These are phyloP conservation scores for Serranus cabrilla DNA, from an alignment of 2,797 vertebrate species.

Conservation along the genomic window DNA sequence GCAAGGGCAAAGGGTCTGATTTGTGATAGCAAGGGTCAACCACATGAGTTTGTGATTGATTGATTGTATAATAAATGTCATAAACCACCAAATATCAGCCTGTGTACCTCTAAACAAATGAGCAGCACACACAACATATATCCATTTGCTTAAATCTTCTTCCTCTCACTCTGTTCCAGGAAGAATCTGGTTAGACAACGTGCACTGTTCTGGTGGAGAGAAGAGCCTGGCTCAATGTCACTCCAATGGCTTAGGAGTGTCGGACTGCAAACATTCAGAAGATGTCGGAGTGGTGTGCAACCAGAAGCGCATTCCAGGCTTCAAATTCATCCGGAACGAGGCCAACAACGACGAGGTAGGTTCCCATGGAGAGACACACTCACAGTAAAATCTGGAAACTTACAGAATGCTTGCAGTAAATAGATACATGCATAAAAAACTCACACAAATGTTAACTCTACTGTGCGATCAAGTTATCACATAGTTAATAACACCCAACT, in stretches of 20 bases:
- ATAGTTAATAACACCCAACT: slow-evolving; percentile 18
- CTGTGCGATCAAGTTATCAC: background rate
- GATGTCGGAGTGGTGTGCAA: slow-evolving; percentile 95
- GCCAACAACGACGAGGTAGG: slow-evolving; percentile 87
- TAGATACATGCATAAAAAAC: background rate
- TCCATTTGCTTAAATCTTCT: background rate
- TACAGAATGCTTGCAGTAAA: background rate
- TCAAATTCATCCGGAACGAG: slow-evolving; percentile 88
- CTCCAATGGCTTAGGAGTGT: slow-evolving; percentile 94
- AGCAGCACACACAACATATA: background rate
- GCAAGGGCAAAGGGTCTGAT: background rate
- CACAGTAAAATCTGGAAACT: background rate
- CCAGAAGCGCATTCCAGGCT: slow-evolving; percentile 93
- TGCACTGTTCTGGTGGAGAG: slow-evolving; percentile 92
- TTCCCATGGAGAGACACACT: slow-evolving; percentile 8
- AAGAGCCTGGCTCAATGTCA: slow-evolving; percentile 88
- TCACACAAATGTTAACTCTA: slow-evolving; percentile 23
- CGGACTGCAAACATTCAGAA: slow-evolving; percentile 95
- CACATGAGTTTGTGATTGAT: too few relatives aligned
- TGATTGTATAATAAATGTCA: background rate
- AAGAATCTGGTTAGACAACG: slow-evolving; percentile 94
- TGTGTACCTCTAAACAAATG: background rate
- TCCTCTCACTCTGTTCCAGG: slow-evolving; percentile 79
- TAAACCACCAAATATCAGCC: background rate
- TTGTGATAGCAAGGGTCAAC: background rate